Evolutionary conservation across 2,888 invertebrate species (phyloP).

Genomic region (Ornithoptera alexandrae): DNA sequence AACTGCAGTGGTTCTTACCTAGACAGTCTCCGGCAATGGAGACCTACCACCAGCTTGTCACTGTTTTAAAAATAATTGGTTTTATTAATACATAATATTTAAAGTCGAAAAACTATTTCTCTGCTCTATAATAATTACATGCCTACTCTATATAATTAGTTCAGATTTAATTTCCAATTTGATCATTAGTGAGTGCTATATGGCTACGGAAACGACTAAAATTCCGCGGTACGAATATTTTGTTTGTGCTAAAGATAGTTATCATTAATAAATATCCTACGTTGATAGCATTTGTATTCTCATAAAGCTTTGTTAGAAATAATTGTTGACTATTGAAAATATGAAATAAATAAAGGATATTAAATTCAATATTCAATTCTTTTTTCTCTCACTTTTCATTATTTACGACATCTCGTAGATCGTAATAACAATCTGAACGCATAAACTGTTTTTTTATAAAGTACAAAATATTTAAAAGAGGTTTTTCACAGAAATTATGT

Average conservation of each 20-base stretch:
- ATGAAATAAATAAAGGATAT: constrained; percentile 5
- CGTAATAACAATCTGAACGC: background rate
- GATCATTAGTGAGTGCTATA: background rate
- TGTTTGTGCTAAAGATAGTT: constrained; percentile 20
- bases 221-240: constrained; percentile 15
- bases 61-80: too few relatives aligned
- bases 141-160: background rate
- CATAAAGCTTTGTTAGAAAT: constrained; percentile 21
- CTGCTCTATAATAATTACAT: background rate
- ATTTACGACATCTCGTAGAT: background rate
- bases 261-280: constrained; percentile 26
- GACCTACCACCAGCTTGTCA: too few relatives aligned
- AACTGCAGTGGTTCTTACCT: too few relatives aligned
- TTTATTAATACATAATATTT: too few relatives aligned
- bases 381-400: background rate
- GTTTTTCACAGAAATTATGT: background rate
- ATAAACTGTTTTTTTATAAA: background rate
- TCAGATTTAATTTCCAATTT: background rate
- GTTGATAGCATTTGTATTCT: constrained; percentile 16
- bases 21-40: too few relatives aligned
- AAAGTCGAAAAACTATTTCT: background rate
- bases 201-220: background rate
- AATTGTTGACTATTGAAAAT: constrained; percentile 17
- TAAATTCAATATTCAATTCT: background rate
- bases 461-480: background rate